phyloP scores from a whole-genome alignment of 2,113 vertebrate species.

The Anguilla rostrata region DNA sequence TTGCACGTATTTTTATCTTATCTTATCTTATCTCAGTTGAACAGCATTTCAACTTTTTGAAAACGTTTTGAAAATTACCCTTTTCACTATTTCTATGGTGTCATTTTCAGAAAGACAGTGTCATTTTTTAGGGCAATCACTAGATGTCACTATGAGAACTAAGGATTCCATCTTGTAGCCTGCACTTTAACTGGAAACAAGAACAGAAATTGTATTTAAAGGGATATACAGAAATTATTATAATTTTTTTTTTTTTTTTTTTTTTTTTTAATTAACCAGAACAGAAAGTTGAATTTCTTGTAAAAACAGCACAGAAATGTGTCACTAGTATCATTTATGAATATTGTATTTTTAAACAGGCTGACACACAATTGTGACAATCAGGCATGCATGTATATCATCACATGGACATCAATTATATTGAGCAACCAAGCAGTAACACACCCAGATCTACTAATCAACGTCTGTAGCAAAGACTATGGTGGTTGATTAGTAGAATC shows the following conservation, averaged over 20 bases:
- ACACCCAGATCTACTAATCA: no score
- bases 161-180: constrained; percentile 17
- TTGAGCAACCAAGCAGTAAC: no score
- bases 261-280: no score
- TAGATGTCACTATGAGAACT: constrained; percentile 56
- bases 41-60: neutral
- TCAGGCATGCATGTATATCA: neutral
- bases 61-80: neutral
- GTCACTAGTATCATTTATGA: no score
- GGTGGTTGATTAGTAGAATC: no score
- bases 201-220: constrained; percentile 8
- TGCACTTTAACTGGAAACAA: constrained; percentile 4
- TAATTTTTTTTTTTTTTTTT: no score
- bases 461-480: no score
- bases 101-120: constrained; percentile 22
- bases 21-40: neutral
- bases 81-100: constrained; percentile 37
- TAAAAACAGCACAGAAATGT: neutral
- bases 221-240: neutral
- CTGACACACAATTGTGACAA: neutral
- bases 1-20: neutral
- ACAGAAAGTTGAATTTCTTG: constrained; percentile 36
- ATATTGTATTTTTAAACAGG: no score
- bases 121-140: constrained; percentile 40
- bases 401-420: no score